Conservation (phyloP, 2,797 vertebrate species). For the Gymnocypris eckloni region DNA sequence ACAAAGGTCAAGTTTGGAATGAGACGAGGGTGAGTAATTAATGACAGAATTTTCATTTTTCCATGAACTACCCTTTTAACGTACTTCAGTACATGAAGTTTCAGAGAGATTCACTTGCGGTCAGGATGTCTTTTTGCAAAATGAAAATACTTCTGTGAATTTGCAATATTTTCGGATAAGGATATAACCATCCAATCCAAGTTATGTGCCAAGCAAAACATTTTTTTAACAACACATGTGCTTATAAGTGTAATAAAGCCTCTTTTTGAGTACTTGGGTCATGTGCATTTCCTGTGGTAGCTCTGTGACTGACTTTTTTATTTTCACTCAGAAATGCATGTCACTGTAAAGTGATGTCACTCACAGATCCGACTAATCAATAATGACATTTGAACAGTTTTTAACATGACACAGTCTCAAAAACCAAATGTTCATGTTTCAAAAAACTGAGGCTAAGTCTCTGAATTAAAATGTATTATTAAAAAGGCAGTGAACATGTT, state of each 20-base stretch:
- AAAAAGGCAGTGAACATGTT: slow-evolving; percentile 13
- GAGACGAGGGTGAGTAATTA: neutral
- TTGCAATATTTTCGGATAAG: neutral
- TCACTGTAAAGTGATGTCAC: neutral
- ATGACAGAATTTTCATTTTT: neutral
- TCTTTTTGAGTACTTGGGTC: neutral
- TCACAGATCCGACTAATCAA: neutral
- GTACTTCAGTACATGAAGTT: neutral
- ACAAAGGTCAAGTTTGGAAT: neutral
- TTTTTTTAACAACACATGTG: neutral
- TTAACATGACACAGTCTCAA: neutral
- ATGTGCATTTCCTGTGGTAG: neutral
- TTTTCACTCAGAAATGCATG: neutral
- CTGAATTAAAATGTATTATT: slow-evolving; percentile 13
- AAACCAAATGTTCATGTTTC: neutral
- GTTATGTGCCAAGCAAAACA: neutral
- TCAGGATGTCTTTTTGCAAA: neutral
- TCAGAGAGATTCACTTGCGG: neutral
- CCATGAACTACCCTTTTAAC: neutral
- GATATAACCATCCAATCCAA: neutral
- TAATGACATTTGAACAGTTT: neutral
- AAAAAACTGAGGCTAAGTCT: neutral
- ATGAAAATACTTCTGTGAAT: neutral
- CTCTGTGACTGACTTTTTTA: neutral
- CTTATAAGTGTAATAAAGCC: neutral